Percentiles rank a stretch among this genome's conserved stretches.
phyloP scores from a whole-genome alignment of 2,113 vertebrate species.

The Alligator sinensis region DNA sequence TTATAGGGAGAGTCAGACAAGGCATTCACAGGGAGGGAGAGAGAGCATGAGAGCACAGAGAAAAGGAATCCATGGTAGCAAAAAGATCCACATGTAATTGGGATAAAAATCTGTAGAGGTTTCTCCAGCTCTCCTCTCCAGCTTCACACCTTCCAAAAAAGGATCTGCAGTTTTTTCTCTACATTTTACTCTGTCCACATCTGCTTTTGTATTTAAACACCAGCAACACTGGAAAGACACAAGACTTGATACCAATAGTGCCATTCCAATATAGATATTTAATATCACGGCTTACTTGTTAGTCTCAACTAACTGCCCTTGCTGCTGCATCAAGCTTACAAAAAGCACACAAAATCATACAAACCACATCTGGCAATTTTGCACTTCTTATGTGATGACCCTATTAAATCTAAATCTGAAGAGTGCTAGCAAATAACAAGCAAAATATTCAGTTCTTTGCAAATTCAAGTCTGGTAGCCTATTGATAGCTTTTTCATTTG shows the following conservation, averaged over 20 bases:
- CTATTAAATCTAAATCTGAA: background rate
- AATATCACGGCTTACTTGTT: slow-evolving; percentile 3
- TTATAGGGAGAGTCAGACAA: slow-evolving; percentile 51
- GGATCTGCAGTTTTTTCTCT: background rate
- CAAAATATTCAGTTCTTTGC: background rate
- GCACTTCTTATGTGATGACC: background rate
- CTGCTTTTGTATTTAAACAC: background rate
- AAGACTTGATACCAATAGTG: background rate
- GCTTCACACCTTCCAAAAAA: background rate
- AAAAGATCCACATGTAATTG: background rate
- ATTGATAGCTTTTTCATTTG: background rate
- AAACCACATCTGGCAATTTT: background rate
- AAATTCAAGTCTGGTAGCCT: background rate
- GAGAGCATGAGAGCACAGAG: background rate
- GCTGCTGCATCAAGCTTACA: background rate
- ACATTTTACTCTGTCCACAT: background rate
- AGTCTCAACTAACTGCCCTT: background rate
- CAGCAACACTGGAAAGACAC: background rate
- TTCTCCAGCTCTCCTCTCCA: slow-evolving; percentile 36
- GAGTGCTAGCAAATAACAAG: background rate
- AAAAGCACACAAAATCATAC: background rate
- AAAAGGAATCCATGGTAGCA: background rate
- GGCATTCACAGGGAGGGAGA: background rate
- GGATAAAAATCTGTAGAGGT: slow-evolving; percentile 14
- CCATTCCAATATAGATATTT: background rate